These are phyloP conservation scores for Sphaerophoria rueppellii DNA, from an alignment of 2,888 invertebrate genomes.

Conservation along the genomic window DNA sequence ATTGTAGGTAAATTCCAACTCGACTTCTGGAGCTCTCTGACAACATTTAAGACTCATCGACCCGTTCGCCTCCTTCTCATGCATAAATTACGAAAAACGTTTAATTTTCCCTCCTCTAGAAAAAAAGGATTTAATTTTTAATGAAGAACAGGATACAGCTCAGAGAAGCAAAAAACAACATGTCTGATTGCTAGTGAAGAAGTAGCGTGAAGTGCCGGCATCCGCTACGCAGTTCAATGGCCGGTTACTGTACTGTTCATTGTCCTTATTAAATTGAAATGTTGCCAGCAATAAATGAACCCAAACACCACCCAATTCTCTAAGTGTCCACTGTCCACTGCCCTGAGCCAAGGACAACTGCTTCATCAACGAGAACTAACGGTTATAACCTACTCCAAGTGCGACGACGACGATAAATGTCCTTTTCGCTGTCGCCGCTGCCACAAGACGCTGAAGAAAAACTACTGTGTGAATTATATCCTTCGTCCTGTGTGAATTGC, in stretches of 20 bases:
- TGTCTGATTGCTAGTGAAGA: background rate
- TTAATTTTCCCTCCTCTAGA: constrained; percentile 58
- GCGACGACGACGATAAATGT: constrained; percentile 52
- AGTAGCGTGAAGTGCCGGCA: background rate
- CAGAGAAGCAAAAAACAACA: constrained; percentile 23
- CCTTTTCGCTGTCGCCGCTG: constrained; percentile 60
- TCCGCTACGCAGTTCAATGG: constrained; percentile 42
- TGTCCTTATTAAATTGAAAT: constrained; percentile 48
- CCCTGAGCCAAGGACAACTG: constrained; percentile 24
- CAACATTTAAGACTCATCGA: constrained; percentile 19
- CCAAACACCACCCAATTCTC: background rate
- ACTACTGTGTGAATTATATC: constrained; percentile 46
- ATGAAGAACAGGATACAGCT: constrained; percentile 59
- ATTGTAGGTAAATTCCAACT: constrained; percentile 17
- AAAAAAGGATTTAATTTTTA: constrained; percentile 48
- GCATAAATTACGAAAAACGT: constrained; percentile 63
- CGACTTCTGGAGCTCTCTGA: background rate
- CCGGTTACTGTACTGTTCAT: constrained; percentile 19
- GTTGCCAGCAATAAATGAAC: constrained; percentile 52
- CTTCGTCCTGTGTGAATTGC: constrained; percentile 51
- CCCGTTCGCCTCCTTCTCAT: constrained; percentile 39
- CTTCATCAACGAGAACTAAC: constrained; percentile 8
- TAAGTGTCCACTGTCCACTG: background rate
- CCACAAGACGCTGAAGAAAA: constrained; percentile 38
- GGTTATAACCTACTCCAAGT: background rate